These are phyloP conservation scores for Porites australiensis DNA, from an alignment of 64 coral and sea anemone genomes.

Conservation along the genomic window DNA sequence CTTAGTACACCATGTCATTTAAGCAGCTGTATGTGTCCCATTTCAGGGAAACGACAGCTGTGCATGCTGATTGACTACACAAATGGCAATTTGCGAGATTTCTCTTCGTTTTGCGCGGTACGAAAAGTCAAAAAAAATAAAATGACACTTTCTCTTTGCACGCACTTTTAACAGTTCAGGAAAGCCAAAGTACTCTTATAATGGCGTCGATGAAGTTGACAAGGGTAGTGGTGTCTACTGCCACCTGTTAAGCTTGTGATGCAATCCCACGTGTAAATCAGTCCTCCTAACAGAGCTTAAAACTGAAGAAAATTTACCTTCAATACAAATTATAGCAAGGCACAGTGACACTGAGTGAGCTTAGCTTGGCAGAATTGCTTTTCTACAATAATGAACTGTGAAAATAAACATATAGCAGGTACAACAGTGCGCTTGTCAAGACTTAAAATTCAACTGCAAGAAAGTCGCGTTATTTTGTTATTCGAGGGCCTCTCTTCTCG, in stretches of 20 bases:
- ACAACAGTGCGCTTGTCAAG: no score
- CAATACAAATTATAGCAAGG: background rate
- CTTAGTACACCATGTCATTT: background rate
- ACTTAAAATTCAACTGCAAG: no score
- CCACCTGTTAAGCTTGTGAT: background rate
- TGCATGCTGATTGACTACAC: background rate
- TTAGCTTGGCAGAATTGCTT: background rate
- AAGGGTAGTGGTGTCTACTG: background rate
- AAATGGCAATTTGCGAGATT: background rate
- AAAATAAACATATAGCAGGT: background rate
- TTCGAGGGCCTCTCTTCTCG: no score
- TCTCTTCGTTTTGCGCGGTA: background rate
- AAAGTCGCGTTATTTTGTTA: no score
- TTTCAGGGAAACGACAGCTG: slow-evolving; percentile 6
- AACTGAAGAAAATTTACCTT: background rate
- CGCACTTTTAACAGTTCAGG: no score
- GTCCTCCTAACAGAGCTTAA: background rate
- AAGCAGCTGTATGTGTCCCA: slow-evolving; percentile 12
- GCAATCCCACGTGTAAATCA: slow-evolving; percentile 3
- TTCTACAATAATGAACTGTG: background rate
- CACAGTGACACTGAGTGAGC: background rate
- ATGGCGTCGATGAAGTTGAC: background rate
- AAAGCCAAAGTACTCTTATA: background rate
- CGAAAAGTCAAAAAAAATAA: background rate
- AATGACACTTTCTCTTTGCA: no score